phyloP scores from a whole-genome alignment of 2,113 vertebrate species.

The Protobothrops mucrosquamatus region DNA sequence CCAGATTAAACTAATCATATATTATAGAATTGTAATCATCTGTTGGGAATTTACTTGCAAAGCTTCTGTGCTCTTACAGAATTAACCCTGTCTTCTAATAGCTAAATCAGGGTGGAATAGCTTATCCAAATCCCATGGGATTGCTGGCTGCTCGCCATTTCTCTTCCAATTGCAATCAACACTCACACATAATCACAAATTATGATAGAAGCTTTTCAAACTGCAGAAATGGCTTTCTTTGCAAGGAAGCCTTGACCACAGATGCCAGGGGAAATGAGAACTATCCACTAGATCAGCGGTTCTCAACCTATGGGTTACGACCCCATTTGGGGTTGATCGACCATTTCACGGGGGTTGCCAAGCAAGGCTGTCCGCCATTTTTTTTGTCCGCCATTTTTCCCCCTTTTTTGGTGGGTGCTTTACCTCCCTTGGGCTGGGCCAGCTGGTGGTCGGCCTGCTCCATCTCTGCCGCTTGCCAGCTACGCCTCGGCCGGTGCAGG shows the following conservation, averaged over 20 bases:
- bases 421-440: too few relatives aligned
- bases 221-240: background rate
- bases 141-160: background rate
- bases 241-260: background rate
- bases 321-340: too few relatives aligned
- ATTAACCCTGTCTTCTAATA: conserved; percentile 14
- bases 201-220: background rate
- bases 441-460: too few relatives aligned
- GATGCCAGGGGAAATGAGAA: background rate
- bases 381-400: too few relatives aligned
- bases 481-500: too few relatives aligned
- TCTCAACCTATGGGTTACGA: too few relatives aligned
- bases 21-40: background rate
- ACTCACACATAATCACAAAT: background rate
- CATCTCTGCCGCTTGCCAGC: too few relatives aligned
- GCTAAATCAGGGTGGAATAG: background rate
- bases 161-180: background rate
- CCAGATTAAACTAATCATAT: conserved; percentile 9
- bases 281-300: background rate
- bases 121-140: background rate
- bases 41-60: background rate
- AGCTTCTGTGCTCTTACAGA: conserved; percentile 5
- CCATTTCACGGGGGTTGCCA: too few relatives aligned
- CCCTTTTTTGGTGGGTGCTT: too few relatives aligned
- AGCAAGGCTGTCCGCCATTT: too few relatives aligned